Conservation (phyloP, 2,888 invertebrate genomes). For the Agriopis marginaria region DNA sequence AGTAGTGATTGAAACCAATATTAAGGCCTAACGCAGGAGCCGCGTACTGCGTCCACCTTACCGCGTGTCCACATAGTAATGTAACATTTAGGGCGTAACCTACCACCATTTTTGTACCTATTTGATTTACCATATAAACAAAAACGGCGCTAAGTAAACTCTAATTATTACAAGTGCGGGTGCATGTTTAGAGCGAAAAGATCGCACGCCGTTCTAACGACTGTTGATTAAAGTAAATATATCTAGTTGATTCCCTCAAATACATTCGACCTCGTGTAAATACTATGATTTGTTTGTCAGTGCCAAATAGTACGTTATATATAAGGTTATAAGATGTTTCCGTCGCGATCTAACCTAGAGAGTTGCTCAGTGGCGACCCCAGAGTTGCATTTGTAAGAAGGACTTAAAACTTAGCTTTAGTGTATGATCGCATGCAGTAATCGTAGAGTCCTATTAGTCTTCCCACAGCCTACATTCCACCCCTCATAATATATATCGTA, state of each 20-base stretch:
- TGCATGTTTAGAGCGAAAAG: not conserved
- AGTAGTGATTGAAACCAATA: not conserved
- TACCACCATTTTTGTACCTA: not conserved
- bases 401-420: constrained; percentile 18
- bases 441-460: constrained; percentile 18
- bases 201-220: not conserved
- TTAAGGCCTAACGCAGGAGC: constrained; percentile 7
- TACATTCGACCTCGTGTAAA: constrained; percentile 17
- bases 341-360: constrained; percentile 15
- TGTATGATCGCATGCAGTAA: constrained; percentile 1
- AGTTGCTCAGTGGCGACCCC: constrained; percentile 32
- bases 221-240: not conserved
- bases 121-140: not conserved
- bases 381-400: constrained; percentile 17
- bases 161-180: not conserved
- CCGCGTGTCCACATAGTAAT: too few relatives aligned
- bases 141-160: not conserved
- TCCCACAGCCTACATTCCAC: constrained; percentile 27
- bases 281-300: constrained; percentile 54
- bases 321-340: constrained; percentile 38
- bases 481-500: constrained; percentile 14
- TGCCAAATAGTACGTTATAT: constrained; percentile 64
- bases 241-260: constrained; percentile 9
- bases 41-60: not conserved
- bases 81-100: not conserved